These are phyloP conservation scores for Serranus cabrilla DNA, from an alignment of 2,797 vertebrate genomes.

Conservation along the genomic window DNA sequence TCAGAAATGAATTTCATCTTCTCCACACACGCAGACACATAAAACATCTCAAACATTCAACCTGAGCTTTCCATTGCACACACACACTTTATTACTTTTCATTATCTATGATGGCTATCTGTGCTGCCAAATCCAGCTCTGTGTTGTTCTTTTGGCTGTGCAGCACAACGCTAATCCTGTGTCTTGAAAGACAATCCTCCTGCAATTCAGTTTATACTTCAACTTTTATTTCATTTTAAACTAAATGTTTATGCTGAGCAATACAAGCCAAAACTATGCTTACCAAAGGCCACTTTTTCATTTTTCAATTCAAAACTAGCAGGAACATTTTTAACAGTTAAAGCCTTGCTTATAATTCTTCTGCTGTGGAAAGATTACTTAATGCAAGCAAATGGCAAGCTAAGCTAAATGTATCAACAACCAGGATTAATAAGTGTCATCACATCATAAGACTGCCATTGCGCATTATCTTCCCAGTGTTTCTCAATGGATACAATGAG, in stretches of 20 bases:
- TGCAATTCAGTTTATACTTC: conserved; percentile 40
- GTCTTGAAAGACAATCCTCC: conserved; percentile 54
- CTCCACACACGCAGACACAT: conserved; percentile 40
- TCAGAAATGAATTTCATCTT: conserved; percentile 50
- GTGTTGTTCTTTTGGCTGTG: conserved; percentile 63
- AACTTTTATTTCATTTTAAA: conserved; percentile 52
- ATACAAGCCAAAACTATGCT: conserved; percentile 20
- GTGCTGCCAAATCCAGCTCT: conserved; percentile 54
- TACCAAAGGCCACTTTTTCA: conserved; percentile 11
- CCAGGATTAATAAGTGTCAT: conserved; percentile 19
- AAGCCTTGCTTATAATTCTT: neutral
- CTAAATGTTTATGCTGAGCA: conserved; percentile 43
- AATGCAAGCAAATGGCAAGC: neutral
- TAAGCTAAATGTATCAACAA: conserved; percentile 26
- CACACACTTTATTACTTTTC: conserved; percentile 67
- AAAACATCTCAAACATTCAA: conserved; percentile 49
- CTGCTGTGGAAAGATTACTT: neutral
- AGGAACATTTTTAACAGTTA: neutral
- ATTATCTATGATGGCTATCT: conserved; percentile 63
- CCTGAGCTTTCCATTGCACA: conserved; percentile 40
- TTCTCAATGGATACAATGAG: conserved; percentile 41
- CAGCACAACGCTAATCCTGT: conserved; percentile 46
- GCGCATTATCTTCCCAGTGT: conserved; percentile 17
- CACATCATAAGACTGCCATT: conserved; percentile 7
- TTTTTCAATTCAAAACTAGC: conserved; percentile 21